phyloP scores from a whole-genome alignment of 2,113 vertebrate species.

The Pseudopipra pipra region DNA sequence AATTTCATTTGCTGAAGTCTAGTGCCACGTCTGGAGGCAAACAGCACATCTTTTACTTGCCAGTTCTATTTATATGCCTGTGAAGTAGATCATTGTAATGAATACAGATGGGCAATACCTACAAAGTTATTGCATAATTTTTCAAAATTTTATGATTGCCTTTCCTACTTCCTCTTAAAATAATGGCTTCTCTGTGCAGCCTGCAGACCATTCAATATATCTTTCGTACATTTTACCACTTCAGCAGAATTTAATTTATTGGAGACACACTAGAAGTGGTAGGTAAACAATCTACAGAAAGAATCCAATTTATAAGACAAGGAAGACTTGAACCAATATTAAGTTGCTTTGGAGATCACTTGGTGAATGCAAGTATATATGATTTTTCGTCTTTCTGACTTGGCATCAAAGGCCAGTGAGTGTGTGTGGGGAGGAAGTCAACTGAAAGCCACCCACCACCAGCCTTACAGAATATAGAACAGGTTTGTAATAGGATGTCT shows the following conservation, averaged over 20 bases:
- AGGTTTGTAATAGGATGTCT: conserved; percentile 54
- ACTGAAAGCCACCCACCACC: conserved; percentile 51
- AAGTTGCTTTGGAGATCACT: conserved; percentile 64
- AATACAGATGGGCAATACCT: conserved; percentile 77
- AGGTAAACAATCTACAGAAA: conserved; percentile 72
- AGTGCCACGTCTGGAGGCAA: conserved; percentile 33
- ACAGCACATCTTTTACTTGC: conserved; percentile 57
- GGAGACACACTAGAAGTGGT: conserved; percentile 73
- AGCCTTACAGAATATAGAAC: conserved; percentile 53
- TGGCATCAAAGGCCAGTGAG: conserved; percentile 30
- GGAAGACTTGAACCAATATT: conserved; percentile 45
- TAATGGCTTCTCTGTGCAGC: conserved; percentile 74
- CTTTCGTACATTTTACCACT: conserved; percentile 70
- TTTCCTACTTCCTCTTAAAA: conserved; percentile 77
- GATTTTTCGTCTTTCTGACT: conserved; percentile 38
- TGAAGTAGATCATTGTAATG: conserved; percentile 79
- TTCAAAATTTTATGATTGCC: conserved; percentile 82
- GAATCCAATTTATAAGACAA: conserved; percentile 71
- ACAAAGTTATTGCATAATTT: conserved; percentile 82
- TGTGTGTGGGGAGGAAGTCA: conserved; percentile 56
- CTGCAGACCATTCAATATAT: conserved; percentile 64
- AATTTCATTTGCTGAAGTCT: conserved; percentile 52
- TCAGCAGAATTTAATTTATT: conserved; percentile 78
- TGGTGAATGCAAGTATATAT: conserved; percentile 22
- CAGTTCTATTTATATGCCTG: conserved; percentile 73